A percentile compares a stretch with the other conserved stretches of the same genome.
phyloP scores from a whole-genome alignment of 35 echinoderm and acorn worm species.

The Apostichopus californicus region DNA sequence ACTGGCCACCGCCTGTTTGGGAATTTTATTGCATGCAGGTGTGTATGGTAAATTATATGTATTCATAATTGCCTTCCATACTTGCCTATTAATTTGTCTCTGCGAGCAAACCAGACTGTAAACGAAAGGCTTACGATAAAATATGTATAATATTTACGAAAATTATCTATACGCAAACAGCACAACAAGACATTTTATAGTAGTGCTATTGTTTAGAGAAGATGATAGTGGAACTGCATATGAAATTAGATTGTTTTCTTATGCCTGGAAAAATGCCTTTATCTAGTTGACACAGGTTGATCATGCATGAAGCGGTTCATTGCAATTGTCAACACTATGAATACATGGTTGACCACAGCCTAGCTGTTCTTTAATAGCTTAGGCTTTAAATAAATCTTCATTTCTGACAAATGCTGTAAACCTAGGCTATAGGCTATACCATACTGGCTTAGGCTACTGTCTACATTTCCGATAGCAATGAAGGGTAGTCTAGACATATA shows the following conservation, averaged over 20 bases:
- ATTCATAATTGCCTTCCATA: constrained; percentile 14
- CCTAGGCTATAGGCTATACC: neutral
- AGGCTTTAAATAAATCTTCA: neutral
- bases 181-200: neutral
- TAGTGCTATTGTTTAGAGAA: neutral
- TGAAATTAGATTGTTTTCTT: constrained; percentile 2
- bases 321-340: no score
- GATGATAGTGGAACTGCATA: neutral
- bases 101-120: neutral
- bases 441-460: neutral
- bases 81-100: neutral
- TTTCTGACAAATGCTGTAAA: neutral
- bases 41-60: constrained; percentile 38
- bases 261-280: neutral
- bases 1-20: constrained; percentile 49
- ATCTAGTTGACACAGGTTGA: neutral
- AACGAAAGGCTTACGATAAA: neutral
- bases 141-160: neutral
- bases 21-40: constrained; percentile 47
- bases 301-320: no score
- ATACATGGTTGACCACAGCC: neutral
- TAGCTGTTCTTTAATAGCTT: neutral
- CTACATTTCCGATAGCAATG: neutral
- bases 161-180: neutral
- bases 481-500: neutral